These are phyloP conservation scores for Agonopterix alstromeriana DNA, from an alignment of 2,888 invertebrate species.

Conservation along the genomic window DNA sequence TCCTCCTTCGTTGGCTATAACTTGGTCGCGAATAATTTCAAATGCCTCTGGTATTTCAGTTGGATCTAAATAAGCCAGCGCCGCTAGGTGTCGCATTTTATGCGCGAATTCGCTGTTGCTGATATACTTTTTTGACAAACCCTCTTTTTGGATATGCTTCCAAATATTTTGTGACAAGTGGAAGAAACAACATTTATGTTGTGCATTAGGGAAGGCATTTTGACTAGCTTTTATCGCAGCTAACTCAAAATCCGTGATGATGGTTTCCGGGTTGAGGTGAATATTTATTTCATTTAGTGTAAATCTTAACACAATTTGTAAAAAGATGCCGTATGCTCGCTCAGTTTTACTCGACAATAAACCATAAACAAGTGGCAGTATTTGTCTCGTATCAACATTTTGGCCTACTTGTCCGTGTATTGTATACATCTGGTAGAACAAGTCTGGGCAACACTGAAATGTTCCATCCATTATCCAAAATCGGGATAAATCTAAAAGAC, in stretches of 20 bases:
- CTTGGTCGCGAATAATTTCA: conserved; percentile 3
- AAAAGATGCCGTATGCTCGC: conserved; percentile 1
- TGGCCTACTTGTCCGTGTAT: not conserved
- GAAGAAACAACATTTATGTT: conserved; percentile 3
- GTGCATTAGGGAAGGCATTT: not conserved
- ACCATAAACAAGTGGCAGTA: conserved; percentile 4
- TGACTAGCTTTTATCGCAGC: conserved; percentile 2
- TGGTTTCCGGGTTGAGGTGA: not conserved
- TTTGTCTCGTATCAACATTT: not conserved
- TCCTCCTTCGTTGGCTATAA: conserved; percentile 3
- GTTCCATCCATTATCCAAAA: conserved; percentile 7
- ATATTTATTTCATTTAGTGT: not conserved
- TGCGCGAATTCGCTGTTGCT: conserved; percentile 4
- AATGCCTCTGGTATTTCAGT: conserved; percentile 4
- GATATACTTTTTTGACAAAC: conserved; percentile 1
- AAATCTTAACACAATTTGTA: conserved; percentile 1
- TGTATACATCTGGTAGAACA: conserved; percentile 1
- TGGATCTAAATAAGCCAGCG: conserved; percentile 5
- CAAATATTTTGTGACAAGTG: conserved; percentile 4
- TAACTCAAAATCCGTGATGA: conserved; percentile 3
- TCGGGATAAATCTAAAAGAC: not conserved
- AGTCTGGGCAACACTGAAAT: conserved; percentile 2
- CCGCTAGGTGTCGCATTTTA: conserved; percentile 4
- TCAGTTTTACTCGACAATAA: conserved; percentile 4
- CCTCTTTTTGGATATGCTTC: conserved; percentile 4